A percentile compares a stretch with the other conserved stretches of the same genome.
phyloP scores from a whole-genome alignment of 2,888 invertebrate species.

The Nomada flava region DNA sequence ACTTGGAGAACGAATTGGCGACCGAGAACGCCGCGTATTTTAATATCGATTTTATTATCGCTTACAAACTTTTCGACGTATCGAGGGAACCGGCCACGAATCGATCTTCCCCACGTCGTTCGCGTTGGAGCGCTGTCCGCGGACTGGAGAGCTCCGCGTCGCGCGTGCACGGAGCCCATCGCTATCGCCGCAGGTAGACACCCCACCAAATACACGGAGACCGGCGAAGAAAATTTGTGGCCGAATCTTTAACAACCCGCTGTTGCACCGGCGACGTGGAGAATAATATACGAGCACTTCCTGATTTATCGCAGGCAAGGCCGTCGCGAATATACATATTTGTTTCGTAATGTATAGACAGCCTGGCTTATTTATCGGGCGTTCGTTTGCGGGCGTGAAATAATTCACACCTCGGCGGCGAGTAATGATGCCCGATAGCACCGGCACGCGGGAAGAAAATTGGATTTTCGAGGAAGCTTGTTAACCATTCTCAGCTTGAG shows the following conservation, averaged over 20 bases:
- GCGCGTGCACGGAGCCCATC: conserved; percentile 75
- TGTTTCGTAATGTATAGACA: conserved; percentile 59
- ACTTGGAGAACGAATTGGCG: no score
- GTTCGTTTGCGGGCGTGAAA: conserved; percentile 35
- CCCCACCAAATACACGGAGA: conserved; percentile 74
- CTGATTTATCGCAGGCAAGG: conserved; percentile 47
- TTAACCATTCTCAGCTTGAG: conserved; percentile 8
- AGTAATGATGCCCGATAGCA: conserved; percentile 9
- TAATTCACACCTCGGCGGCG: conserved; percentile 44
- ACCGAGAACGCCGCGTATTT: background rate
- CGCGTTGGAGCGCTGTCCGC: conserved; percentile 81
- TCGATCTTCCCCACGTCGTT: conserved; percentile 77
- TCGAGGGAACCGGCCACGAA: conserved; percentile 56
- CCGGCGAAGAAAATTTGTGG: conserved; percentile 68
- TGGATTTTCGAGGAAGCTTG: conserved; percentile 37
- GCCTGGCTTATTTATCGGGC: conserved; percentile 40
- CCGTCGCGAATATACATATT: conserved; percentile 31
- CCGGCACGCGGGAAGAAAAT: background rate
- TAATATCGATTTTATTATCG: background rate
- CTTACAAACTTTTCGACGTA: conserved; percentile 9
- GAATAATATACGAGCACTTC: conserved; percentile 47
- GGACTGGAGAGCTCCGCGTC: conserved; percentile 78
- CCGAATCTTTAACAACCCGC: conserved; percentile 68
- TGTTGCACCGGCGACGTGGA: conserved; percentile 48
- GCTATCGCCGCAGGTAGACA: conserved; percentile 77